phyloP scores from a whole-genome alignment of 1,140 invertebrate genomes.

The Drosophila athabasca region DNA sequence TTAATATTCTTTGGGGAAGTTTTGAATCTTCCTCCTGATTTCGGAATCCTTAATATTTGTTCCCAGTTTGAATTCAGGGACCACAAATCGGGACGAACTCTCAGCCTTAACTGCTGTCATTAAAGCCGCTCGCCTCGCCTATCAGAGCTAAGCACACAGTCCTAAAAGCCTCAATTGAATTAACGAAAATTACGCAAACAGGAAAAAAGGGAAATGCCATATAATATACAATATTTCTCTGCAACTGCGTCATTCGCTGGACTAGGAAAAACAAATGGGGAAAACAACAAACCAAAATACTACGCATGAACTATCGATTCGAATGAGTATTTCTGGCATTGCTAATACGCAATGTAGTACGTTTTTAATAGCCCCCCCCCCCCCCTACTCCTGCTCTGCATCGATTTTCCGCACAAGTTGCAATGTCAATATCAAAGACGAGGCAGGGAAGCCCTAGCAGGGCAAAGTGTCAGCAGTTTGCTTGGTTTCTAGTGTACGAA shows the following conservation, averaged over 20 bases:
- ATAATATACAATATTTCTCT: conserved; percentile 61
- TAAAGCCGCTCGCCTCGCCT: conserved; percentile 9
- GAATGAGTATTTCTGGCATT: conserved; percentile 39
- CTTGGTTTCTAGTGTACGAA: conserved; percentile 4
- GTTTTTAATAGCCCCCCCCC: conserved; percentile 16
- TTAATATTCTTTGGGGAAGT: neutral
- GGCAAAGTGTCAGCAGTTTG: conserved; percentile 13
- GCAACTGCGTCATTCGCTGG: conserved; percentile 51
- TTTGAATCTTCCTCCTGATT: too few relatives aligned
- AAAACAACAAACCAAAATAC: conserved; percentile 34
- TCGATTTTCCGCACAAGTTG: conserved; percentile 48
- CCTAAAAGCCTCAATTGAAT: conserved; percentile 57
- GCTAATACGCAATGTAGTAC: conserved; percentile 67
- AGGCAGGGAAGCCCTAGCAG: conserved; percentile 57
- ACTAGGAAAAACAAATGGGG: neutral
- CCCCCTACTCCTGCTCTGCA: too few relatives aligned
- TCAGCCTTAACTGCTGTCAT: neutral
- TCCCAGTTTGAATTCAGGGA: neutral
- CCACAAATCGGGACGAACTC: neutral
- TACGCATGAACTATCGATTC: conserved; percentile 29
- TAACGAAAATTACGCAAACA: conserved; percentile 48
- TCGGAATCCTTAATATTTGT: too few relatives aligned
- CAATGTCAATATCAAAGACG: conserved; percentile 80
- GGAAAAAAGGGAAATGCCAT: conserved; percentile 5
- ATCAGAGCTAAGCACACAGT: conserved; percentile 24